Conservation (phyloP, 2,888 invertebrate genomes). For the Orthosia cruda region DNA sequence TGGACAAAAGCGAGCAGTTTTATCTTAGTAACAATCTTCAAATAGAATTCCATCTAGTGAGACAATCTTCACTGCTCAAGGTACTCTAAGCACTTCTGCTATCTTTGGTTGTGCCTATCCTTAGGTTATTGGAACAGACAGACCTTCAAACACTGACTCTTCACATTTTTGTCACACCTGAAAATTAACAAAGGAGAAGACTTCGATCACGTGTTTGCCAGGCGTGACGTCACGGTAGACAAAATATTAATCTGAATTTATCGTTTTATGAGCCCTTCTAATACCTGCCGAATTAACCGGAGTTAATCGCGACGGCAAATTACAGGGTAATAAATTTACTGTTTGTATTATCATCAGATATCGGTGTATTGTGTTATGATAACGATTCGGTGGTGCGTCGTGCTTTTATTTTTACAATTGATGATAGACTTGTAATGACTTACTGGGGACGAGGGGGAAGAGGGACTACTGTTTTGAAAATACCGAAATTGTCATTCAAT, state of each 20-base stretch:
- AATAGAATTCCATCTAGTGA: too few species aligned
- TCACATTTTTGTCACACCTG: neutral
- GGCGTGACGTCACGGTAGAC: constrained; percentile 53
- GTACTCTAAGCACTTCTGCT: too few species aligned
- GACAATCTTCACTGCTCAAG: too few species aligned
- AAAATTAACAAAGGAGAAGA: constrained; percentile 30
- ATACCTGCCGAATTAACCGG: constrained; percentile 52
- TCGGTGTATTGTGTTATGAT: constrained; percentile 32
- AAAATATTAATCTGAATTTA: constrained; percentile 48
- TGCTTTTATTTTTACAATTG: constrained; percentile 19
- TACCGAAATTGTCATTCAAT: neutral
- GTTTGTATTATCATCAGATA: constrained; percentile 30
- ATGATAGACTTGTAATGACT: too few species aligned
- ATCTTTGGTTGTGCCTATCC: too few species aligned
- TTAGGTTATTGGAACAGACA: too few species aligned
- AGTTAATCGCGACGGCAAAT: constrained; percentile 41
- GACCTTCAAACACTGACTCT: neutral
- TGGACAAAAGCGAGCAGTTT: too few species aligned
- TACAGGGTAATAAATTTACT: constrained; percentile 50
- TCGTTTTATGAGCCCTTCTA: constrained; percentile 50
- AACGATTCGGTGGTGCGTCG: constrained; percentile 16
- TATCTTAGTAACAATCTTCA: too few species aligned
- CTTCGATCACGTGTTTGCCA: constrained; percentile 29
- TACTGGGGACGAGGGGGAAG: too few species aligned
- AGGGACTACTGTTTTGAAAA: neutral